These are phyloP conservation scores for Siniperca scherzeri DNA, from an alignment of 2,797 vertebrate species.

Conservation along the genomic window DNA sequence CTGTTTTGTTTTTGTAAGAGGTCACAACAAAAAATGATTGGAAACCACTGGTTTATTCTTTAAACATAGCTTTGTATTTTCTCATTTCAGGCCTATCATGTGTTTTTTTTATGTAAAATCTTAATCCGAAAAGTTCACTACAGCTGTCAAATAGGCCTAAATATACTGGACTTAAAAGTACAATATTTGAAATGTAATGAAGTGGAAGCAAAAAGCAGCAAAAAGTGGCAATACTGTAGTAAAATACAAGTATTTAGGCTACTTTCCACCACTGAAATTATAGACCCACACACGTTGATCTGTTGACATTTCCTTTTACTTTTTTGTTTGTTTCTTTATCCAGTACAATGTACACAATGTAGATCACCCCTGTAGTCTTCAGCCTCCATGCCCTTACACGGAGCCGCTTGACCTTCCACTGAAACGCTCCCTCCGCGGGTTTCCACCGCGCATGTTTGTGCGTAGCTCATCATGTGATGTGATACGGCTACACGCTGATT, in stretches of 20 bases:
- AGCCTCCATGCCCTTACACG: constrained; percentile 49
- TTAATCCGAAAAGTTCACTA: neutral
- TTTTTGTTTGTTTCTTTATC: neutral
- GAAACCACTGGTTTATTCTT: neutral
- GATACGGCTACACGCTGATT: constrained; percentile 32
- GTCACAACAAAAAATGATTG: neutral
- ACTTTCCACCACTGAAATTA: neutral
- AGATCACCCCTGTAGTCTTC: neutral
- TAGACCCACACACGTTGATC: neutral
- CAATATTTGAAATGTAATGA: neutral
- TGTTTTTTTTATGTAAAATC: neutral
- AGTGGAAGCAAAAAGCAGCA: neutral
- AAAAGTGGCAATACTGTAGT: neutral
- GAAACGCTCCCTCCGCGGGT: constrained; percentile 26
- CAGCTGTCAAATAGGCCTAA: neutral
- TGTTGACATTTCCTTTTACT: neutral
- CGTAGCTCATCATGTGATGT: constrained; percentile 65
- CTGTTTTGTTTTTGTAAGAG: neutral
- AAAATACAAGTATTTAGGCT: neutral
- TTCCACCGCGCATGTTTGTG: constrained; percentile 71
- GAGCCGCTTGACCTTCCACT: constrained; percentile 73
- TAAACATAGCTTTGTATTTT: neutral
- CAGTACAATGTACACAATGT: neutral
- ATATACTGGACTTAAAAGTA: neutral
- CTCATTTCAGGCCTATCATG: too few relatives aligned